Evolutionary conservation across 2,888 invertebrate species (phyloP).

Genomic region (Epirrhoe tristata): DNA sequence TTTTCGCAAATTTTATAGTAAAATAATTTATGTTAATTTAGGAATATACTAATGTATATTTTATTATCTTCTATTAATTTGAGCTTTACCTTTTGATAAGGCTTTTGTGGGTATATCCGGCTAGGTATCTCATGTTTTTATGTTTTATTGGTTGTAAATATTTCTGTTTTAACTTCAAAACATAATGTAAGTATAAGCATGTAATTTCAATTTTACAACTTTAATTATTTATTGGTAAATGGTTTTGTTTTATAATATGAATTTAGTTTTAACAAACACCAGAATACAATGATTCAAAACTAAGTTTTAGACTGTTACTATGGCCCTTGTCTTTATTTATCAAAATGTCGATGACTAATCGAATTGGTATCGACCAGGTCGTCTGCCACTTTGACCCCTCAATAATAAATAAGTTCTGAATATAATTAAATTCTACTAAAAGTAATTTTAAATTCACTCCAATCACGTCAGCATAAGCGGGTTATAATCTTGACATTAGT

Average conservation of each 20-base stretch:
- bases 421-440: constrained; percentile 41
- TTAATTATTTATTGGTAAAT: background rate
- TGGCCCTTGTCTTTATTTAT: constrained; percentile 36
- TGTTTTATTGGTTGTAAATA: background rate
- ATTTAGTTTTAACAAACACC: background rate
- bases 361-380: constrained; percentile 24
- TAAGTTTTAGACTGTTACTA: background rate
- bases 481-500: constrained; percentile 54
- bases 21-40: constrained; percentile 30
- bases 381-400: constrained; percentile 40
- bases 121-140: background rate
- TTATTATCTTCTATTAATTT: constrained; percentile 30
- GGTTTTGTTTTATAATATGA: background rate
- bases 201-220: background rate
- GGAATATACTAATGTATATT: constrained; percentile 29
- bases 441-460: constrained; percentile 38
- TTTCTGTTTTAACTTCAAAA: background rate
- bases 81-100: constrained; percentile 21
- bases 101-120: constrained; percentile 14
- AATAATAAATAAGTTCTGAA: constrained; percentile 37
- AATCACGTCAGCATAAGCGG: constrained; percentile 33
- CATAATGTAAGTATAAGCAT: background rate
- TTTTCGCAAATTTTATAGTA: constrained; percentile 20
- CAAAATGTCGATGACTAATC: constrained; percentile 35
- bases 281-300: background rate